Evolutionary conservation across 2,888 invertebrate species (phyloP).

Genomic region (Epistrophe grossulariae): DNA sequence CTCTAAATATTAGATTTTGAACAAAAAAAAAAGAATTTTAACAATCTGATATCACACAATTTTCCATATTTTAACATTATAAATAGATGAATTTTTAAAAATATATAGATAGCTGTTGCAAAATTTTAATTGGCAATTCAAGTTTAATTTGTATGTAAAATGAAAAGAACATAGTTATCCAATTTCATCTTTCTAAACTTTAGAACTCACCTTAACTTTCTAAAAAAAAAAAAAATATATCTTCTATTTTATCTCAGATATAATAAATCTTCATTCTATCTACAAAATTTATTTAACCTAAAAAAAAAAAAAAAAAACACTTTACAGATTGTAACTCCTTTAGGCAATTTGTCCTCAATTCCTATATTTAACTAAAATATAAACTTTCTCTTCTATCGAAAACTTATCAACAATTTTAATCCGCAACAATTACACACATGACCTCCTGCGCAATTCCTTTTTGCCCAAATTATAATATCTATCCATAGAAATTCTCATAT

Average conservation of each 20-base stretch:
- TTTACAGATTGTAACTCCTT: conserved; percentile 37
- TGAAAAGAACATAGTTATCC: too few species aligned
- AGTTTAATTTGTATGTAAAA: too few species aligned
- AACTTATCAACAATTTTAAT: conserved; percentile 64
- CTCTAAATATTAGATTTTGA: too few species aligned
- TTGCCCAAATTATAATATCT: conserved; percentile 12
- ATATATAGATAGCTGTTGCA: too few species aligned
- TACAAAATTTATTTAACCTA: neutral
- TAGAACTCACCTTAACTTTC: neutral
- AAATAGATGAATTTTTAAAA: too few species aligned
- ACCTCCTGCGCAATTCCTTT: conserved; percentile 27
- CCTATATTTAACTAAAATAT: conserved; percentile 9
- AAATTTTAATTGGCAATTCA: too few species aligned
- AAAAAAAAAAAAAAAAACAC: neutral
- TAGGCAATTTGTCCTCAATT: conserved; percentile 39
- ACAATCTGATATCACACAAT: too few species aligned
- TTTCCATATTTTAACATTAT: too few species aligned
- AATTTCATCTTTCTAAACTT: neutral
- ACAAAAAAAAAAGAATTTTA: too few species aligned
- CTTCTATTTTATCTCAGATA: neutral
- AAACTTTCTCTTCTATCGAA: conserved; percentile 52
- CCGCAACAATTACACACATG: conserved; percentile 67
- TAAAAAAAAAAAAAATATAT: neutral
- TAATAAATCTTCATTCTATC: neutral
- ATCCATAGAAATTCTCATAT: neutral